Conservation (phyloP, 2,797 vertebrate genomes). For the Myripristis jacobus region DNA sequence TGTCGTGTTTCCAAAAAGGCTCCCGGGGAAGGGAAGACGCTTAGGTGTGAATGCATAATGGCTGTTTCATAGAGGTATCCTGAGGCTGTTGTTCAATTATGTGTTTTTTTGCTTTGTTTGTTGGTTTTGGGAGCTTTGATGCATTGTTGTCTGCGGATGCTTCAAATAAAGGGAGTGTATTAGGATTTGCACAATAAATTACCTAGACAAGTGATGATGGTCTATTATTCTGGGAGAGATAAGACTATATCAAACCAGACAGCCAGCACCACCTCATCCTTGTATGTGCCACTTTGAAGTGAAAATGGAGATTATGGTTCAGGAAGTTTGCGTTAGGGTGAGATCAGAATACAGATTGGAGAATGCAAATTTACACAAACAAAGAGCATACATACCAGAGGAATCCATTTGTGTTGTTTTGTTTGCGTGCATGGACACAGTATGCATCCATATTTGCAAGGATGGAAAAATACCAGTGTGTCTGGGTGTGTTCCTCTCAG, state of each 20-base stretch:
- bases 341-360: no score
- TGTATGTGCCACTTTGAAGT: constrained; percentile 1
- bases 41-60: constrained; percentile 52
- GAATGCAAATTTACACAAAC: neutral
- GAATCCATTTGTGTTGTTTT: constrained; percentile 1
- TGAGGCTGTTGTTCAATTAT: constrained; percentile 37
- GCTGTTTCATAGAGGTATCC: constrained; percentile 46
- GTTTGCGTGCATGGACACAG: neutral
- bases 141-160: constrained; percentile 41
- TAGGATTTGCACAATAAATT: constrained; percentile 53
- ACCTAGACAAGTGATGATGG: constrained; percentile 49
- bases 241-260: constrained; percentile 27
- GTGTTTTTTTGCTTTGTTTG: constrained; percentile 30
- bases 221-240: constrained; percentile 48
- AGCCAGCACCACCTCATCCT: neutral
- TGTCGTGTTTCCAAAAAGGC: constrained; percentile 51
- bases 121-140: neutral
- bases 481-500: constrained; percentile 54
- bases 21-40: constrained; percentile 34
- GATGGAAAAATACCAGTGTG: neutral
- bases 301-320: constrained; percentile 5
- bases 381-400: neutral
- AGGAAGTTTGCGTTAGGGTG: neutral
- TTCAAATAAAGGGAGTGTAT: constrained; percentile 40
- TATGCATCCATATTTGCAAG: neutral